Evolutionary conservation across 2,113 vertebrate species (phyloP).

Genomic region (Ctenomys sociabilis): DNA sequence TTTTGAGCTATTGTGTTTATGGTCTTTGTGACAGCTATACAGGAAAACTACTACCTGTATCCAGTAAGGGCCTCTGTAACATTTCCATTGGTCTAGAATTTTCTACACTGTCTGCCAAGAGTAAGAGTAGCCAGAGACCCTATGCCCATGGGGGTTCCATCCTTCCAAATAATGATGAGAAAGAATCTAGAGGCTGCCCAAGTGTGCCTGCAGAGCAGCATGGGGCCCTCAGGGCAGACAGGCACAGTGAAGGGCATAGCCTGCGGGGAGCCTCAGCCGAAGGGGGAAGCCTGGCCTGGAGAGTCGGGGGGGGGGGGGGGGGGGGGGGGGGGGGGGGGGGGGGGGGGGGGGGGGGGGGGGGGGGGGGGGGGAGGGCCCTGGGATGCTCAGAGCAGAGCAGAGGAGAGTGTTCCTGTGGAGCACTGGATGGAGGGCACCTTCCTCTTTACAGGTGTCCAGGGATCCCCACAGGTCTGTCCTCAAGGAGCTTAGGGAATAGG

Average conservation of each 20-base stretch:
- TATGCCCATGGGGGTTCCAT: background rate
- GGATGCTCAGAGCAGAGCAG: rapidly evolving
- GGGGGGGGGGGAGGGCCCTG: rapidly evolving
- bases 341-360: background rate
- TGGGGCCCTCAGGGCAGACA: rapidly evolving
- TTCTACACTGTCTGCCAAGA: background rate
- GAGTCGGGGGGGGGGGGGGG: background rate
- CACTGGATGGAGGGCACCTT: rapidly evolving
- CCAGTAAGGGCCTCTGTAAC: background rate
- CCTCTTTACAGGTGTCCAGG: background rate
- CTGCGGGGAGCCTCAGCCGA: background rate
- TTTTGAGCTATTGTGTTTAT: background rate
- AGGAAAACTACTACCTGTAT: background rate
- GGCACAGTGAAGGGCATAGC: rapidly evolving
- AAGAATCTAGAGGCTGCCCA: background rate
- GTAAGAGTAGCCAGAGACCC: rapidly evolving
- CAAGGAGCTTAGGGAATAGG: rapidly evolving
- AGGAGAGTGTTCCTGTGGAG: rapidly evolving
- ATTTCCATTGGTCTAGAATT: background rate
- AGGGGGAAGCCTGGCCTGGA: rapidly evolving
- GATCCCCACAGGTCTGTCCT: background rate
- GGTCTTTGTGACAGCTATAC: background rate
- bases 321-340: background rate
- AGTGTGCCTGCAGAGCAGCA: too few species aligned
- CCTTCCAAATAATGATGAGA: background rate